Base-by-base conservation (phyloP, 1,140 invertebrate species). In the Agrilus planipennis region DNA sequence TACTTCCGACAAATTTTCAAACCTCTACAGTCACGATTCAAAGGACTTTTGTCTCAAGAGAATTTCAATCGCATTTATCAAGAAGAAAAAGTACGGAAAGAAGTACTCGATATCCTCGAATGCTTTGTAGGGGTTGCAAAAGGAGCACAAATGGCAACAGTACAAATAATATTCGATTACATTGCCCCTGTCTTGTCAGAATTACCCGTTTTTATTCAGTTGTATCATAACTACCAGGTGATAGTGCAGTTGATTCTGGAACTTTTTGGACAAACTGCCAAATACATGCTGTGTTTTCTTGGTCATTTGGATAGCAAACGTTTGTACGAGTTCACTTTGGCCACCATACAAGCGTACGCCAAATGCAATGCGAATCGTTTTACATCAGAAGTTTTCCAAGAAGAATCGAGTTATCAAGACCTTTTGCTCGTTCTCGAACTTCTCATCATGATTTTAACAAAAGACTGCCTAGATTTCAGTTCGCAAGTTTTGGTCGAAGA, bases 151-250 rank as follows among this genome's bases (percentile, higher is more conserved):
- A 68, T 73, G 18, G 55, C 69, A 7, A 75, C 74, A 25, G 69
- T 74, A 23, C 60, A 75, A 37, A 61, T 70, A 12, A 59, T 86
- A 5, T 84, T 80, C 57, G 62, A 70, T 42, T 75, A 79, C 54
- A 56, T 83, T 2, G 66, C 69, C 25, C 74, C 74, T 0, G 63
- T 84, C 12, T 52, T 88, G 37, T 63, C 68, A 11, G 76, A 83
- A 54, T 61, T 80, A 47, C 73, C 80, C 2, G 69, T 70, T 20
- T 63, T 89, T 17, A 53, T 89, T 16, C 76, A 71, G 38, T 53
- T 82, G 2, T 89, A 86, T 56, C 81, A 84, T 61, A 87, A 87
- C 65, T 89, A 86, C 63, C 78, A 81, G 34, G 72, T 80, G 40
- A 73, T 91, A 38, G 80, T 90, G 14, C 73, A 86, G 52, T 65